phyloP scores from a whole-genome alignment of 2,113 vertebrate species.

The Opisthocomus hoazin region DNA sequence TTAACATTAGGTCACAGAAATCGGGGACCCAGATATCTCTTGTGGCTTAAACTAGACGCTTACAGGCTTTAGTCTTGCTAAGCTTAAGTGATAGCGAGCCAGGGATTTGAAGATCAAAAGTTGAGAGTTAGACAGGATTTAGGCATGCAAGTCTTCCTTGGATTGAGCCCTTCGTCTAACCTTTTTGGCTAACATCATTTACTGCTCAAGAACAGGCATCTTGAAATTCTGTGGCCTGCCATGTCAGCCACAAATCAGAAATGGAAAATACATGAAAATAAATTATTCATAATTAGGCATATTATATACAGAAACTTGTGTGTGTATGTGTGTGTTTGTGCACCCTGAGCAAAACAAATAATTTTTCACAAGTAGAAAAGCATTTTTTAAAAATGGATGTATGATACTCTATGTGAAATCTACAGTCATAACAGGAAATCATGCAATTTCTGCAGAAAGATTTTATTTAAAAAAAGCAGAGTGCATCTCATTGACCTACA shows the following conservation, averaged over 20 bases:
- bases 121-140: not conserved
- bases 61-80: not conserved
- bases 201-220: constrained; percentile 15
- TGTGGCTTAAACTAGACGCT: not conserved
- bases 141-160: not conserved
- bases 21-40: not conserved
- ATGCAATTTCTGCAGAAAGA: constrained; percentile 61
- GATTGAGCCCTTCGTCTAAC: not conserved
- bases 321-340: not conserved
- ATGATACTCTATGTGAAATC: constrained; percentile 22
- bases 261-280: not conserved
- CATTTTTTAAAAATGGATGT: not conserved
- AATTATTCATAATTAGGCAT: not conserved
- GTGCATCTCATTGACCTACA: constrained; percentile 76
- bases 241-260: not conserved
- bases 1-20: not conserved
- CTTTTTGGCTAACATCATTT: not conserved
- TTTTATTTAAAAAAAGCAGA: constrained; percentile 59
- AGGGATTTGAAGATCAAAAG: constrained; percentile 22
- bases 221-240: constrained; percentile 14
- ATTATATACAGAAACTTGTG: not conserved
- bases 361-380: not conserved
- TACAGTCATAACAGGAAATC: constrained; percentile 70
- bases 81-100: not conserved
- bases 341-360: not conserved